Conservation (phyloP, 2,113 vertebrate genomes). For the Lamprotornis superbus region DNA sequence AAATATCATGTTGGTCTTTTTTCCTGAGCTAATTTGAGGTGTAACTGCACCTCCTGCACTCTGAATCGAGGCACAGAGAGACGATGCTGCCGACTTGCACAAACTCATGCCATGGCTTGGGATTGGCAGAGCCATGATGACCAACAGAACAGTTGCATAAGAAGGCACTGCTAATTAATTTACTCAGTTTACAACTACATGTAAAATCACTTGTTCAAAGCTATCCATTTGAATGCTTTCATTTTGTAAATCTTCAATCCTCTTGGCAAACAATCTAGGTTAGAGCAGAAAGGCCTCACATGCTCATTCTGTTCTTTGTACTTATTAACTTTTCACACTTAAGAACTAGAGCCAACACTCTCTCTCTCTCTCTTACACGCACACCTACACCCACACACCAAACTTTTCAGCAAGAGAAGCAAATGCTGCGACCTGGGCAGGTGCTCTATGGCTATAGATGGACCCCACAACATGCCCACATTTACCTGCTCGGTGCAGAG, state of each 20-base stretch:
- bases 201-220: background rate
- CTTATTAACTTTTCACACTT: slow-evolving; percentile 29
- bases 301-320: background rate
- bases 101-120: background rate
- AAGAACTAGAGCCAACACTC: background rate
- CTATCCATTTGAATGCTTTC: background rate
- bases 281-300: slow-evolving; percentile 52
- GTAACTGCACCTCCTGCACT: background rate
- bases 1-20: background rate
- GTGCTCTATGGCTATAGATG: background rate
- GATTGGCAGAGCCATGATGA: background rate
- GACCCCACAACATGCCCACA: background rate
- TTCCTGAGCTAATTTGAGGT: background rate
- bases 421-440: background rate
- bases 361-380: background rate
- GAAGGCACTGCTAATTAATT: slow-evolving; percentile 29
- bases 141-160: background rate
- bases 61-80: background rate
- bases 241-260: background rate
- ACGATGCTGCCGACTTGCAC: background rate
- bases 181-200: background rate
- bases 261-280: slow-evolving; percentile 13
- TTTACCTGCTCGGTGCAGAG: background rate
- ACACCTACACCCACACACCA: background rate
- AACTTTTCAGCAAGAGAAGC: slow-evolving; percentile 27